Evolutionary conservation across 2,113 vertebrate genomes (phyloP).

Genomic region (Dasyornis broadbenti): DNA sequence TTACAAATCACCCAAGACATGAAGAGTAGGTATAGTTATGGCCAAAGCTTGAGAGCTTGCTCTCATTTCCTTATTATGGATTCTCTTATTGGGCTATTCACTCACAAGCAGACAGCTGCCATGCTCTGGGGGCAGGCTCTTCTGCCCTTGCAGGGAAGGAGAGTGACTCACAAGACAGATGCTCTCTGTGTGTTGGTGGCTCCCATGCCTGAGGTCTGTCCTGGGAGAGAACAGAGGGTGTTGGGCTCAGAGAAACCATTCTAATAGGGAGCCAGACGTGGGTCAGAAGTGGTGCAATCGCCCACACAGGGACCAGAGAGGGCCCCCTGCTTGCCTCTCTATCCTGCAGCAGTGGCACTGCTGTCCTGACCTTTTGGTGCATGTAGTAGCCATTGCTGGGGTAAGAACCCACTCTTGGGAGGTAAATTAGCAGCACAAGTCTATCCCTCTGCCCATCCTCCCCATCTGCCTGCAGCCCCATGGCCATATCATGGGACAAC

Average conservation of each 20-base stretch:
- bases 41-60: not conserved
- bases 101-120: not conserved
- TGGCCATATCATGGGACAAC: not conserved
- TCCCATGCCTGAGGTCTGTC: not conserved
- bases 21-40: not conserved
- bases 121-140: not conserved
- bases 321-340: not conserved
- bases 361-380: not conserved
- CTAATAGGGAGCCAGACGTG: not conserved
- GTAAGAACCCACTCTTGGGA: not conserved
- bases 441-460: not conserved
- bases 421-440: not conserved
- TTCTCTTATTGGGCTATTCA: not conserved
- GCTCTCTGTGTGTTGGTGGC: not conserved
- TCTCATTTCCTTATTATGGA: not conserved
- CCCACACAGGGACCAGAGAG: not conserved
- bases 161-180: not conserved
- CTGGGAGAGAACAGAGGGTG: not conserved
- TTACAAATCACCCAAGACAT: not conserved
- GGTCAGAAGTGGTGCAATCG: not conserved
- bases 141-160: not conserved
- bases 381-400: not conserved
- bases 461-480: accelerated
- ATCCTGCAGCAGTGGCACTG: no score
- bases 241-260: not conserved